Conservation (phyloP, 2,113 vertebrate genomes). For the Hippocampus guttulatus region DNA sequence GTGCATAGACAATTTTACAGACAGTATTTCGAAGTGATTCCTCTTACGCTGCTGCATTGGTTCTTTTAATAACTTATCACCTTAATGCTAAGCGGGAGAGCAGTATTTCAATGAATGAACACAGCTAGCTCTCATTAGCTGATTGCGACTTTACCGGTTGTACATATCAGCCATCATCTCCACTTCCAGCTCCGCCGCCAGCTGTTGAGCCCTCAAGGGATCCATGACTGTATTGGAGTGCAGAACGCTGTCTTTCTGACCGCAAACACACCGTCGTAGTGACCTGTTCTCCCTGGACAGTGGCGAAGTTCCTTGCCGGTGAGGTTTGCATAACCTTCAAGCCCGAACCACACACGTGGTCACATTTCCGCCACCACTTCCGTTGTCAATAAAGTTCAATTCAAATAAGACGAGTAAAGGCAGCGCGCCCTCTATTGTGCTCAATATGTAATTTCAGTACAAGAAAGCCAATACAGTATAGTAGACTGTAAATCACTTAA, state of each 20-base stretch:
- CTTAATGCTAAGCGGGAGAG: not conserved
- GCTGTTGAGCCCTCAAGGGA: conserved; percentile 88
- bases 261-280: conserved; percentile 9
- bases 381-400: conserved; percentile 65
- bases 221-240: conserved; percentile 73
- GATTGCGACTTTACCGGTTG: conserved; percentile 77
- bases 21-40: not conserved
- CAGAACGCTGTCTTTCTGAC: not conserved
- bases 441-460: not conserved
- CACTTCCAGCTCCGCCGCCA: conserved; percentile 93
- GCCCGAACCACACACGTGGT: conserved; percentile 53
- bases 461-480: not conserved
- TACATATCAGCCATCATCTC: conserved; percentile 99
- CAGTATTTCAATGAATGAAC: not conserved
- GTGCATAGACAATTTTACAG: no score
- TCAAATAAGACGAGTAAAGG: not conserved
- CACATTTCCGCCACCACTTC: conserved; percentile 26
- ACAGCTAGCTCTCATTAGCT: conserved; percentile 6
- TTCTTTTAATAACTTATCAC: not conserved
- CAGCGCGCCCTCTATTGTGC: conserved; percentile 27
- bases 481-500: not conserved
- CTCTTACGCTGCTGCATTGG: not conserved
- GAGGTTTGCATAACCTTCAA: conserved; percentile 65
- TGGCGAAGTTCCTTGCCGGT: not conserved
- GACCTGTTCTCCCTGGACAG: conserved; percentile 9